Evolutionary conservation across 2,888 invertebrate genomes (phyloP).

Genomic region (Rhingia rostrata): DNA sequence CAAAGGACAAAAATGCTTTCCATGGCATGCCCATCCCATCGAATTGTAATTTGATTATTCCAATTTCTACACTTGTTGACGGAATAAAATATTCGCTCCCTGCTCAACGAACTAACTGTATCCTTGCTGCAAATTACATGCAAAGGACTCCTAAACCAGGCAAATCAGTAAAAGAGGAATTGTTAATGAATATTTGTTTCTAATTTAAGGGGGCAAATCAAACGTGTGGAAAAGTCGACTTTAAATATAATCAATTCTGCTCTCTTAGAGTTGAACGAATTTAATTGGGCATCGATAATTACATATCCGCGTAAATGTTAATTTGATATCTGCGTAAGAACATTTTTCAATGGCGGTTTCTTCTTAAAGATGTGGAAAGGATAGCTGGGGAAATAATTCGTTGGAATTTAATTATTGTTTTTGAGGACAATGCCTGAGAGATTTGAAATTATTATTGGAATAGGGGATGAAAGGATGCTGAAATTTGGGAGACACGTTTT

Average conservation of each 20-base stretch:
- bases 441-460: too few relatives aligned
- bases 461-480: too few relatives aligned
- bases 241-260: not conserved
- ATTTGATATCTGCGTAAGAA: not conserved
- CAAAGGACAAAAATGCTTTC: slow-evolving; percentile 2
- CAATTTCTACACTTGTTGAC: slow-evolving; percentile 9
- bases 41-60: slow-evolving; percentile 40
- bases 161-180: slow-evolving; percentile 12
- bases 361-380: not conserved
- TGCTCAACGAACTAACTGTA: not conserved
- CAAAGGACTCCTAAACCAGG: not conserved
- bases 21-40: not conserved
- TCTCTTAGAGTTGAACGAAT: slow-evolving; percentile 24
- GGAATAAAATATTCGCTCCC: slow-evolving; percentile 36
- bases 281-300: slow-evolving; percentile 19
- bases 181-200: slow-evolving; percentile 38
- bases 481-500: too few relatives aligned
- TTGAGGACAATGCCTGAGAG: not conserved
- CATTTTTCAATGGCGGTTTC: not conserved
- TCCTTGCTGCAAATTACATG: slow-evolving; percentile 18
- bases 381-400: not conserved
- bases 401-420: not conserved
- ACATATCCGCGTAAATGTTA: not conserved
- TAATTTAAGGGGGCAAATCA: not conserved
- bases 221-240: slow-evolving; percentile 4